Base-by-base conservation (phyloP, 2,888 invertebrate species). In the Sphaeridia pumilis region DNA sequence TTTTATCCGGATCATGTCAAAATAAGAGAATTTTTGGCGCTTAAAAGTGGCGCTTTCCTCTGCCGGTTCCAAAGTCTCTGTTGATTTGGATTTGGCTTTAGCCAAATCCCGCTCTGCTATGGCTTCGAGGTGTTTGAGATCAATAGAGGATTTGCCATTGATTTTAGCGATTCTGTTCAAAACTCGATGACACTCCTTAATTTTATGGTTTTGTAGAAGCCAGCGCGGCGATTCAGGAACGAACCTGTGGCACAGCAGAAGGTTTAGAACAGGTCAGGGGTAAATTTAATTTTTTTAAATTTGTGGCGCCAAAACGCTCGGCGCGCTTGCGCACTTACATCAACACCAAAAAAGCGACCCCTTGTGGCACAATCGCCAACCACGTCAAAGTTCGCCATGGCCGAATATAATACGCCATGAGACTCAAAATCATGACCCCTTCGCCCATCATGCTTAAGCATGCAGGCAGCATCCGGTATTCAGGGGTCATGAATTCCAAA, bases 401-500 rank as follows among this genome's bases (percentile, higher is more conserved):
- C n/a, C 48, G 44, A 28, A 62, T 47, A 28, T 28, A 55, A 46
- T 60, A 57, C 4, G 56, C 56, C 14, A 58, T 14, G 4, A 59
- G 24, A 10, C 55, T 54, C 3, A 60, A 47, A 0, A 57, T 17
- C 55, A 60, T 60, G 12, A 54, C 52, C 4, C 59, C 59, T 46
- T 57, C 59, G 10, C 45, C 45, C 10, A 26, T 26, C 43, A 17
- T 5, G 14, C 63, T 59, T 10, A 60, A 49, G 20, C 58, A 54
- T 1, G 56, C 57, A 14, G 52, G 49, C 1, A 63, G 27, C 17
- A 48, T 46, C 4, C 63, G 44, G 50, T 56, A 57, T 46, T 58
- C 53, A 21, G 60, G 58, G 1, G 59, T 61, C 36, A 63, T 27
- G 28, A 63, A 63, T 49, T 63, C 63, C 52, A 63, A 51, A 4